Percentiles rank a stretch among this genome's conserved stretches.
Evolutionary conservation across 2,888 invertebrate species (phyloP).

Genomic region (Chalcis sispes): DNA sequence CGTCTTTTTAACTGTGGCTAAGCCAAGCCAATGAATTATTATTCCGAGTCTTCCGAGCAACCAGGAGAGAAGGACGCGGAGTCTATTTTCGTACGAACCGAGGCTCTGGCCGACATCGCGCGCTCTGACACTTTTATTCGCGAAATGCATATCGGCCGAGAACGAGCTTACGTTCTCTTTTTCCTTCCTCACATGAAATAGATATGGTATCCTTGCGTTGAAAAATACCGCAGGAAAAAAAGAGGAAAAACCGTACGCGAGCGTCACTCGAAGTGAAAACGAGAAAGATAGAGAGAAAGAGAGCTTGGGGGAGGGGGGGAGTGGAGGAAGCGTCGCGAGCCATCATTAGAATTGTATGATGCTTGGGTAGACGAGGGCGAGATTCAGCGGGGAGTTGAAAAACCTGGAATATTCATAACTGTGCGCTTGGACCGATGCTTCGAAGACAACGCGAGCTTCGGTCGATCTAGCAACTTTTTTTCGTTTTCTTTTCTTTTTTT

Average conservation of each 20-base stretch:
- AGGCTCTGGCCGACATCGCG: neutral
- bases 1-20: slow-evolving; percentile 22
- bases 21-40: slow-evolving; percentile 33
- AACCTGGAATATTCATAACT: slow-evolving; percentile 34
- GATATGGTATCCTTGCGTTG: too few species aligned
- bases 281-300: slow-evolving; percentile 19
- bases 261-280: neutral
- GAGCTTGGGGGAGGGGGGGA: slow-evolving; percentile 4
- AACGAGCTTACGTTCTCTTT: neutral
- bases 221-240: neutral
- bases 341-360: slow-evolving; percentile 42
- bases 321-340: neutral
- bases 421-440: neutral
- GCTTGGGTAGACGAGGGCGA: neutral
- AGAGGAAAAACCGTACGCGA: neutral
- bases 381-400: too few species aligned
- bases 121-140: neutral
- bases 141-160: neutral
- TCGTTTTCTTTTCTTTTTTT: too few species aligned
- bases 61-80: neutral
- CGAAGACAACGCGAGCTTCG: neutral
- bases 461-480: too few species aligned
- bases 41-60: slow-evolving; percentile 33
- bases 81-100: neutral
- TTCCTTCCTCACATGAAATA: too few species aligned